Evolutionary conservation across 2,113 vertebrate species (phyloP).

Genomic region (Trematomus loennbergii): DNA sequence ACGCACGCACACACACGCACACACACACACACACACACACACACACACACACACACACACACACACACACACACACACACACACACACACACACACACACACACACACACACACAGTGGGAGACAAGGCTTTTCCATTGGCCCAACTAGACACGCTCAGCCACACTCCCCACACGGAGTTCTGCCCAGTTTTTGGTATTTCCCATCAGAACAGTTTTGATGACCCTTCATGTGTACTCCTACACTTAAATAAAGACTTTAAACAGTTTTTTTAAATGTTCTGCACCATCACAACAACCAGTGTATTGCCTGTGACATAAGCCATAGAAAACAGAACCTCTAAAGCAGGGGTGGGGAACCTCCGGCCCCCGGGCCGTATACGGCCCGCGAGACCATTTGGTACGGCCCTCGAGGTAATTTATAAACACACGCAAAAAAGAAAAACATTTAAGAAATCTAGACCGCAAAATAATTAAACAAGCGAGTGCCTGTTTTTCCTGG

Average conservation of each 20-base stretch:
- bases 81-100: slow-evolving; percentile 27
- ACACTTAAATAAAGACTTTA: slow-evolving; percentile 21
- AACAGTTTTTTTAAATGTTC: slow-evolving; percentile 19
- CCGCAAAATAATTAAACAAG: too few relatives aligned
- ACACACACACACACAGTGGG: slow-evolving; percentile 35
- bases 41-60: slow-evolving; percentile 35
- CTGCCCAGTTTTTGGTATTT: slow-evolving; percentile 71
- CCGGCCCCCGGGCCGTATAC: too few relatives aligned
- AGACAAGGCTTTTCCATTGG: slow-evolving; percentile 74
- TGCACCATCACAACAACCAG: slow-evolving; percentile 37
- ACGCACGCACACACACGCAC: background rate
- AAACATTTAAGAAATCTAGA: too few relatives aligned
- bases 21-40: slow-evolving; percentile 15
- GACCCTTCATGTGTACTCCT: slow-evolving; percentile 42
- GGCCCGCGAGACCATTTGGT: too few relatives aligned
- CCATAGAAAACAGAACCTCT: slow-evolving; percentile 22
- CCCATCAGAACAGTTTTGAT: slow-evolving; percentile 61
- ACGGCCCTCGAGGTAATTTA: too few relatives aligned
- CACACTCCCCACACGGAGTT: slow-evolving; percentile 67
- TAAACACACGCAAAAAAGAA: too few relatives aligned
- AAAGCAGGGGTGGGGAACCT: too few relatives aligned
- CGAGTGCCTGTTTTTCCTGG: too few relatives aligned
- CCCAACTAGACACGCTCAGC: slow-evolving; percentile 56
- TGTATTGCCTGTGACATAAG: slow-evolving; percentile 13
- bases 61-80: slow-evolving; percentile 38